Evolutionary conservation across 2,797 vertebrate genomes (phyloP), one percentile per base, ranked within the genome.

Genomic region (Siniperca scherzeri): DNA sequence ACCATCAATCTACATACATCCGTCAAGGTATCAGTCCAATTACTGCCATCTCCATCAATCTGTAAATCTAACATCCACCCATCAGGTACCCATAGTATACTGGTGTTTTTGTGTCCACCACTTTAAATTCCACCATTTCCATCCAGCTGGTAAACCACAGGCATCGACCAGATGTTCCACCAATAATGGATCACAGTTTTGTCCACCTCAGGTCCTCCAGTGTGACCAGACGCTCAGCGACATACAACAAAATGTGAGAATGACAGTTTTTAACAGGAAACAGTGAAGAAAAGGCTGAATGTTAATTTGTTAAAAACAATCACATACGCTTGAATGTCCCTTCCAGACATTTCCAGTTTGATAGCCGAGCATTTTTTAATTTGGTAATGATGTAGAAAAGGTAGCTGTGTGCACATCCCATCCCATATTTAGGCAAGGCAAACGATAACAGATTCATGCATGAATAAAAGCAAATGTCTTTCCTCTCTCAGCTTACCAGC

Each of bases 221-320:
- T 92, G 89, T 57, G 48, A 55, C n/a, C 74, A 67, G 77, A 88
- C 84, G 0, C 87, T 92, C 33, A 50, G 25, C 0, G 59, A 85
- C 36, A 68, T 92, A 0, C 62, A 68, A 3, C 38, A 65, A 50
- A 87, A 87, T 33, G 88, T 89, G 8, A 76, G 83, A 53, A 70
- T 8, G 19, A 10, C 33, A 5, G n/a, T 17, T 16, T 48, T 4
- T 40, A 40, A 60, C 4, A 50, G 30, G 14, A 12, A 13, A 53
- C 12, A 5, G 22, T 22, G 11, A 50, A 3, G 27, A n/a, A 59
- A 33, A 59, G 17, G 4, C 33, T 46, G 7, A 46, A 46, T 38
- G 33, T 38, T 4, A 1, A 38, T 38, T 8, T 22, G 33, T 38
- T 5, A 38, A 40, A 38, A n/a, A 62, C 21, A 40, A 13, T 6